phyloP scores from a whole-genome alignment of 2,888 invertebrate genomes.

The Mythimna impura region DNA sequence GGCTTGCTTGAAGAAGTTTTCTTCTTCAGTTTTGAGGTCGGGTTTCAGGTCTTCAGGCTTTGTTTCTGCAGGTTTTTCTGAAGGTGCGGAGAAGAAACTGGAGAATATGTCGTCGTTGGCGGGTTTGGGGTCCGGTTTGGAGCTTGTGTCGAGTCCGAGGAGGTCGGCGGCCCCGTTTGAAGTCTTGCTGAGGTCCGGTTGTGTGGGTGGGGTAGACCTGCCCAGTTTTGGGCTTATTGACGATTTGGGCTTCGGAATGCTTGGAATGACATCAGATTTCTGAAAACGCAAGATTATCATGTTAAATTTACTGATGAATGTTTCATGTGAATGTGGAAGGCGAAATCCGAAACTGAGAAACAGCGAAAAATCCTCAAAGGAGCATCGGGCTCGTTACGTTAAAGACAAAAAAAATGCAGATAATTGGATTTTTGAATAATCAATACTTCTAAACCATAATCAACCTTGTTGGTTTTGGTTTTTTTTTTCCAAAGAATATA shows the following conservation, averaged over 20 bases:
- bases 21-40: slow-evolving; percentile 94
- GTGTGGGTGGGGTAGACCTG: slow-evolving; percentile 87
- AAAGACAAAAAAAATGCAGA: too few species aligned
- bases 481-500: too few species aligned
- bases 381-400: too few species aligned
- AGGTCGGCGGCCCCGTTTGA: slow-evolving; percentile 85
- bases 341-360: too few species aligned
- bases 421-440: too few species aligned
- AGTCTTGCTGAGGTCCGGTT: slow-evolving; percentile 78
- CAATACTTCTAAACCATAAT: too few species aligned
- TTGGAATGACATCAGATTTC: slow-evolving; percentile 89
- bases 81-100: slow-evolving; percentile 93
- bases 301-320: slow-evolving; percentile 4
- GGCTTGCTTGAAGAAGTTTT: slow-evolving; percentile 96
- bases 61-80: slow-evolving; percentile 80
- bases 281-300: slow-evolving; percentile 61
- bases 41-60: slow-evolving; percentile 79
- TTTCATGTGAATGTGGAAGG: too few species aligned
- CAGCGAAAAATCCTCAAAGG: too few species aligned
- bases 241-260: slow-evolving; percentile 88
- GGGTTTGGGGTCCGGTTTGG: slow-evolving; percentile 78
- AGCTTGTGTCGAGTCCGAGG: slow-evolving; percentile 81
- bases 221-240: slow-evolving; percentile 90
- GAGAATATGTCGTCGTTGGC: slow-evolving; percentile 93
- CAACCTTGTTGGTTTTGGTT: too few species aligned